phyloP scores from a whole-genome alignment of 1,140 invertebrate genomes.

The Pemphigus obesinymphae region DNA sequence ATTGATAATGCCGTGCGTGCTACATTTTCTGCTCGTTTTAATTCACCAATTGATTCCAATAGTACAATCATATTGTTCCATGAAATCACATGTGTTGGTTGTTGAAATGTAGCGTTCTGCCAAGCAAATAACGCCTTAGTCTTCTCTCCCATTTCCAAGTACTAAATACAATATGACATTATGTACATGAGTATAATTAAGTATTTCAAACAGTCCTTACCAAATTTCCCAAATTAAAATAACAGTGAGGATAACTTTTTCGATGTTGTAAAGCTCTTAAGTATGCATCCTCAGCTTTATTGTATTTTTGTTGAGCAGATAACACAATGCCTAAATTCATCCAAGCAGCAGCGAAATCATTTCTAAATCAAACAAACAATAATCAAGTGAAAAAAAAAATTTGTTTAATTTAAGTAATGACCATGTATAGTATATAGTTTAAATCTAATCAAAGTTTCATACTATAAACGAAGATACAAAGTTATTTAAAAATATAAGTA shows the following conservation, averaged over 20 bases:
- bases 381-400: too few relatives aligned
- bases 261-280: conserved; percentile 68
- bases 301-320: conserved; percentile 64
- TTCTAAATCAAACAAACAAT: conserved; percentile 53
- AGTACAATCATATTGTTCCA: conserved; percentile 90
- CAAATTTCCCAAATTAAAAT: conserved; percentile 91
- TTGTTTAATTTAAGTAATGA: too few relatives aligned
- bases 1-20: conserved; percentile 64
- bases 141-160: conserved; percentile 59
- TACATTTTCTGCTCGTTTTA: conserved; percentile 60
- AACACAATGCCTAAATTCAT: conserved; percentile 96
- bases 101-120: conserved; percentile 72
- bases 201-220: conserved; percentile 54
- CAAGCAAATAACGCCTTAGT: conserved; percentile 64
- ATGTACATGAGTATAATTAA: background rate
- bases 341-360: conserved; percentile 90
- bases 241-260: conserved; percentile 82
- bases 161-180: conserved; percentile 52
- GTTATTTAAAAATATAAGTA: too few relatives aligned
- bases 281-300: conserved; percentile 75
- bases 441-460: too few relatives aligned
- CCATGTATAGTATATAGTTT: too few relatives aligned
- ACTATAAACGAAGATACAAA: too few relatives aligned
- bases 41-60: conserved; percentile 72
- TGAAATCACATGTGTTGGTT: conserved; percentile 72